Evolutionary conservation across 30 jellyfish, hydroid and myxozoan genomes (phyloP), one percentile per base, ranked within the genome.

Genomic region (Nemopilema nomurai): DNA sequence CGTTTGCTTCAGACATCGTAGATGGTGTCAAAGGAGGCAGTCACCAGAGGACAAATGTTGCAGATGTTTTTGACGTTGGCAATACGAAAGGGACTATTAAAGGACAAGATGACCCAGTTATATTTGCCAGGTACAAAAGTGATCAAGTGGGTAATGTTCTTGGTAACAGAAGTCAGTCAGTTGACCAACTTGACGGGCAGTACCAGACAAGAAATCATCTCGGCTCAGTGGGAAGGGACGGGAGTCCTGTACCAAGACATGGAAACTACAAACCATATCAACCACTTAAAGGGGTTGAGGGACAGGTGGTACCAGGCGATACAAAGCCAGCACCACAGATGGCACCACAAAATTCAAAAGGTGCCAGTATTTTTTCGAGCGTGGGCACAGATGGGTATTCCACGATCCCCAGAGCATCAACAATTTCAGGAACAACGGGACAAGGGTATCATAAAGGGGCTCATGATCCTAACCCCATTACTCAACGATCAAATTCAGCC

Each of bases 211-310:
- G 57, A 41, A 41, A 41, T 6, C 72, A 63, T 63, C 18, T 63
- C 18, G 77, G 49, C 77, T 26, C 77, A 4, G 8, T 67, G 8
- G 77, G 49, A 26, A 21, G 49, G 20, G 77, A 67, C 24, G 77
- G 77, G 20, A 20, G 24, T 4, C 77, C 77, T 41, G 57, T 41
- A 6, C 13, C 57, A 41, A 41, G 57, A 13, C 6, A 41, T 41
- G 57, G 13, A 41, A 41, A 41, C 9, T 41, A 41, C 57, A 6
- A 41, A 41, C 57, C 57, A 13, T 41, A 3, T 41, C 57, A 41
- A 6, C 6, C 57, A 41, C 57, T 41, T 6, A 41, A 41, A 41
- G 13, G 57, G 57, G 57, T 3, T 41, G 57, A 41, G 57, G 57
- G 57, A 41, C 57, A 41, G 9, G 13, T 13, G 13, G 57, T 41